Evolutionary conservation across 2,888 invertebrate species (phyloP).

Genomic region (Chloromyia formosa): DNA sequence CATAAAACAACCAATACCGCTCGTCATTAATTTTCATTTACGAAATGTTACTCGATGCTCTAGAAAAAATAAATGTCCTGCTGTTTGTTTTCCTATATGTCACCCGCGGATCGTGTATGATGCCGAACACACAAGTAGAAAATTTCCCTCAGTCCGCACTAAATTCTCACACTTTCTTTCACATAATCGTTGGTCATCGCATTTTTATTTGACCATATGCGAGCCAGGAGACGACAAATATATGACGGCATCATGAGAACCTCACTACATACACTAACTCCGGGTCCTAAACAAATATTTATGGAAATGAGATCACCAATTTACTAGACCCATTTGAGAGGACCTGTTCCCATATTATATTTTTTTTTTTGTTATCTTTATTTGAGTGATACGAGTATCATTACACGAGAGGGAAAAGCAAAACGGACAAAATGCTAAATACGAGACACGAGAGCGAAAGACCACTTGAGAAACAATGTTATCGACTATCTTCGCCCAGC

Average conservation of each 20-base stretch:
- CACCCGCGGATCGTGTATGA: not conserved
- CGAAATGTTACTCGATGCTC: too few species aligned
- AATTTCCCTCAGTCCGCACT: slow-evolving; percentile 1
- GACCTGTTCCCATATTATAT: not conserved
- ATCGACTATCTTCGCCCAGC: slow-evolving; percentile 8
- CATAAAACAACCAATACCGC: too few species aligned
- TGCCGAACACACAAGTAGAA: slow-evolving; percentile 32
- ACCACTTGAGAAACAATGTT: slow-evolving; percentile 27
- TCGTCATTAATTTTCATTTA: too few species aligned
- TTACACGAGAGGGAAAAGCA: slow-evolving; percentile 4
- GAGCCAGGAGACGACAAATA: not conserved
- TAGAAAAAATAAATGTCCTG: not conserved
- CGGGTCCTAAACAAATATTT: slow-evolving; percentile 44
- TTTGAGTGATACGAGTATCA: too few species aligned
- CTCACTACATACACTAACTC: too few species aligned
- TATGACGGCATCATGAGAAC: not conserved
- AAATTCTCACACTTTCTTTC: slow-evolving; percentile 1
- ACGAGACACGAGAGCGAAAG: not conserved
- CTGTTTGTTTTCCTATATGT: slow-evolving; percentile 19
- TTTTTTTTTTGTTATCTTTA: too few species aligned
- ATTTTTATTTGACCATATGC: slow-evolving; percentile 8
- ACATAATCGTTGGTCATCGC: not conserved
- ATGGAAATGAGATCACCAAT: slow-evolving; percentile 36
- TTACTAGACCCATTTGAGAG: slow-evolving; percentile 10
- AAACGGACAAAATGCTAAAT: not conserved